A percentile compares a stretch with the other conserved stretches of the same genome.
phyloP scores from a whole-genome alignment of 2,888 invertebrate genomes.

The Cephus pulcher region DNA sequence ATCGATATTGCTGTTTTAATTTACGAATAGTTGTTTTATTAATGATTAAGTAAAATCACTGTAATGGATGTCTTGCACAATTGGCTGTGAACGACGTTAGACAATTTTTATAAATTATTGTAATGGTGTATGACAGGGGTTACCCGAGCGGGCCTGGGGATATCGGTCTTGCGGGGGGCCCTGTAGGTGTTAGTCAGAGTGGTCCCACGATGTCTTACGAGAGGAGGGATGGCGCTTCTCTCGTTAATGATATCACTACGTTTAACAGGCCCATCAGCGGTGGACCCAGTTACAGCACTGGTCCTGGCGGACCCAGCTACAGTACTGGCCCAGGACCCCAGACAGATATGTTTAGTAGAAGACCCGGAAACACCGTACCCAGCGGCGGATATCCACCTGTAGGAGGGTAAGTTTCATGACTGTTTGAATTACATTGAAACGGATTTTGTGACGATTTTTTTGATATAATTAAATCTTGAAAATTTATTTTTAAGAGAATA shows the following conservation, averaged over 20 bases:
- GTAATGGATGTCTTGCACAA: too few species aligned
- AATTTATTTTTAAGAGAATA: too few species aligned
- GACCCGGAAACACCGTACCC: constrained; percentile 61
- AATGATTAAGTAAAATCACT: too few species aligned
- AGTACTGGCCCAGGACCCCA: constrained; percentile 63
- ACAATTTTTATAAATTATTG: constrained; percentile 19
- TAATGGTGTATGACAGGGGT: constrained; percentile 39
- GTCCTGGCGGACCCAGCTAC: constrained; percentile 55
- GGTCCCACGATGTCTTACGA: constrained; percentile 23
- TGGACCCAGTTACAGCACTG: constrained; percentile 59
- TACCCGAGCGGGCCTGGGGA: constrained; percentile 42
- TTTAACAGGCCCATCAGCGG: constrained; percentile 60
- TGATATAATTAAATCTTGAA: too few species aligned
- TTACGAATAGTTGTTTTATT: too few species aligned
- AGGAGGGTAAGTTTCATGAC: constrained; percentile 54
- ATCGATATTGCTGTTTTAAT: too few species aligned
- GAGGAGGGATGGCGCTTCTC: constrained; percentile 35
- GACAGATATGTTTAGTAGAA: constrained; percentile 63
- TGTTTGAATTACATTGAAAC: too few species aligned
- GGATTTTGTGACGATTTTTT: too few species aligned
- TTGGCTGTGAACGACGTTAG: too few species aligned
- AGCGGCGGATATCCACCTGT: constrained; percentile 62
- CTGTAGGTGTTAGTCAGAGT: constrained; percentile 42
- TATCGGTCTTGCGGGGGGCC: constrained; percentile 39
- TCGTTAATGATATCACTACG: constrained; percentile 40